Percentiles rank a stretch among this genome's conserved stretches.
Evolutionary conservation across 2,113 vertebrate genomes (phyloP).

Genomic region (Erinaceus europaeus): DNA sequence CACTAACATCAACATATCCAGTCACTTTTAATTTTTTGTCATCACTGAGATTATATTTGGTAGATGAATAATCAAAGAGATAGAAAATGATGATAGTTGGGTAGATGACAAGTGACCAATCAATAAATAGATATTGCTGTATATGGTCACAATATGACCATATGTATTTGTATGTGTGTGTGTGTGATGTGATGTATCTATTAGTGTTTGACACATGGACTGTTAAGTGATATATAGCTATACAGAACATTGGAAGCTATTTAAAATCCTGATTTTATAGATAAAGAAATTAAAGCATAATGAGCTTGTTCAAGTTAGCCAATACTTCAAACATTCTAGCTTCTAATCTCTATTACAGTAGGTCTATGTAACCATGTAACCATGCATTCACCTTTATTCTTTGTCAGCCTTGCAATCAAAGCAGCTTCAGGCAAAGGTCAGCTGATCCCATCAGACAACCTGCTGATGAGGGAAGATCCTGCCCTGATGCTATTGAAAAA

Average conservation of each 20-base stretch:
- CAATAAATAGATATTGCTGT: background rate
- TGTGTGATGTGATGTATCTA: background rate
- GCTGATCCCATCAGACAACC: slow-evolving; percentile 88
- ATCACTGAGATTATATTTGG: background rate
- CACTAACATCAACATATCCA: slow-evolving; percentile 1
- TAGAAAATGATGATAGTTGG: background rate
- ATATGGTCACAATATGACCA: background rate
- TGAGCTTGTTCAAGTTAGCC: background rate
- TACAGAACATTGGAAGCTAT: background rate
- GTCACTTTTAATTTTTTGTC: background rate
- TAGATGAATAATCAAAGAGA: background rate
- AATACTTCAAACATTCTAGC: background rate
- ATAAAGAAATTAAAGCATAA: background rate
- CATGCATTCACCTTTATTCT: slow-evolving; percentile 30
- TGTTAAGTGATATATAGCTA: background rate
- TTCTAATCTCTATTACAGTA: background rate
- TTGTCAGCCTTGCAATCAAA: slow-evolving; percentile 91
- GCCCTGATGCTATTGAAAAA: slow-evolving; percentile 85
- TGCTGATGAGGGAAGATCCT: slow-evolving; percentile 85
- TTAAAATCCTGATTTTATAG: background rate
- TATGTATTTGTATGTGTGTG: background rate
- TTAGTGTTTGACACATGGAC: background rate
- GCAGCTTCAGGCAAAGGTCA: slow-evolving; percentile 84
- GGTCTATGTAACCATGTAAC: background rate
- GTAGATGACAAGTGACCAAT: too few relatives aligned